Evolutionary conservation across 1,140 invertebrate species (phyloP).

Genomic region (Penaeus japonicus): DNA sequence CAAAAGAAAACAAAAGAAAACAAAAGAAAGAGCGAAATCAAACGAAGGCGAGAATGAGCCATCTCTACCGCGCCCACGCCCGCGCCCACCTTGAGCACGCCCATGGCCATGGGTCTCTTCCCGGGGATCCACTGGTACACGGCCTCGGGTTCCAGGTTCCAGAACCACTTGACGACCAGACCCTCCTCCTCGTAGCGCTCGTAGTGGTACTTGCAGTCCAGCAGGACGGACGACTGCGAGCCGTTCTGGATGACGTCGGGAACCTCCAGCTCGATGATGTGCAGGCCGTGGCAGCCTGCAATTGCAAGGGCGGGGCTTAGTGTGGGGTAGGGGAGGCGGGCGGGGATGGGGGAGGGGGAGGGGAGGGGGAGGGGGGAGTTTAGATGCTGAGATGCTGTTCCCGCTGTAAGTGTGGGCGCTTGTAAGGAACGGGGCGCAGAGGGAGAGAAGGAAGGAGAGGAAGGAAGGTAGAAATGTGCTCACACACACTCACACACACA

Average conservation of each 20-base stretch:
- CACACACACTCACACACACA: background rate
- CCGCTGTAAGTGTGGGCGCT: no score
- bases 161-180: slow-evolving; percentile 62
- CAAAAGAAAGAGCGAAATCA: background rate
- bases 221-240: slow-evolving; percentile 57
- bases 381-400: no score
- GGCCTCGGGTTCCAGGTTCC: slow-evolving; percentile 60
- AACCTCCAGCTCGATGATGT: slow-evolving; percentile 51
- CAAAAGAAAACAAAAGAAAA: no score
- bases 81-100: slow-evolving; percentile 49
- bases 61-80: background rate
- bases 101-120: slow-evolving; percentile 52
- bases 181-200: slow-evolving; percentile 57
- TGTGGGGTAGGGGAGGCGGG: background rate
- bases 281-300: slow-evolving; percentile 27
- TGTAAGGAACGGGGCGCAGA: no score
- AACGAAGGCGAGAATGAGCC: background rate
- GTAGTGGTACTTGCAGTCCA: slow-evolving; percentile 61
- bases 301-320: background rate
- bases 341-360: background rate
- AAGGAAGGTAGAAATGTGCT: background rate
- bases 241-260: slow-evolving; percentile 59
- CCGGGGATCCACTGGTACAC: slow-evolving; percentile 64
- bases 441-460: background rate
- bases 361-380: background rate